phyloP scores from a whole-genome alignment of 2,888 invertebrate genomes.

The Conchocele bisecta region DNA sequence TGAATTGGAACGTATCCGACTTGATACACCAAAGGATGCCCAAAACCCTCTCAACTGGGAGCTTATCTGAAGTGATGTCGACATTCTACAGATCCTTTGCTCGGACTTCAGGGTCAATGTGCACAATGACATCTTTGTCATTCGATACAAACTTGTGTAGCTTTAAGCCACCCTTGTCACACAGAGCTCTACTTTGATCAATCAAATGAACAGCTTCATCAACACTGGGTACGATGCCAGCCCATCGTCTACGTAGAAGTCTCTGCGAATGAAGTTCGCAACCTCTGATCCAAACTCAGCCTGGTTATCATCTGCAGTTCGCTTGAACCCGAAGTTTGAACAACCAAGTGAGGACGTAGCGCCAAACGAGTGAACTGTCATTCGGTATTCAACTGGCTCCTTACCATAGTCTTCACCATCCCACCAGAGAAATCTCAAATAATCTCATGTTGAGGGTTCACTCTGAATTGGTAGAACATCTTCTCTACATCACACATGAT shows the following conservation, averaged over 20 bases:
- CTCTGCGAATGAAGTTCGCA: constrained; percentile 28
- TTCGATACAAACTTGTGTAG: constrained; percentile 56
- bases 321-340: constrained; percentile 45
- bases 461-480: constrained; percentile 57
- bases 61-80: constrained; percentile 10
- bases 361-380: constrained; percentile 52
- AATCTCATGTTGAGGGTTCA: constrained; percentile 37
- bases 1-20: constrained; percentile 50
- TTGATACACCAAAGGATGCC: constrained; percentile 58
- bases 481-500: constrained; percentile 55
- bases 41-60: constrained; percentile 44
- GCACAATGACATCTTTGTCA: constrained; percentile 29
- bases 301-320: constrained; percentile 20
- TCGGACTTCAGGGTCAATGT: constrained; percentile 28
- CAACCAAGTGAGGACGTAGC: constrained; percentile 57
- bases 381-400: constrained; percentile 42
- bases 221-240: constrained; percentile 10
- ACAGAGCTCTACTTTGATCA: constrained; percentile 12
- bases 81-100: constrained; percentile 15
- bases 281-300: constrained; percentile 14
- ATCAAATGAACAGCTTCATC: constrained; percentile 30
- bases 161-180: constrained; percentile 30
- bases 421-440: constrained; percentile 59
- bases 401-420: constrained; percentile 28
- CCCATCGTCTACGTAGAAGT: constrained; percentile 43